These are phyloP conservation scores for Chionoecetes opilio DNA, from an alignment of 1,140 invertebrate genomes.

Conservation along the genomic window DNA sequence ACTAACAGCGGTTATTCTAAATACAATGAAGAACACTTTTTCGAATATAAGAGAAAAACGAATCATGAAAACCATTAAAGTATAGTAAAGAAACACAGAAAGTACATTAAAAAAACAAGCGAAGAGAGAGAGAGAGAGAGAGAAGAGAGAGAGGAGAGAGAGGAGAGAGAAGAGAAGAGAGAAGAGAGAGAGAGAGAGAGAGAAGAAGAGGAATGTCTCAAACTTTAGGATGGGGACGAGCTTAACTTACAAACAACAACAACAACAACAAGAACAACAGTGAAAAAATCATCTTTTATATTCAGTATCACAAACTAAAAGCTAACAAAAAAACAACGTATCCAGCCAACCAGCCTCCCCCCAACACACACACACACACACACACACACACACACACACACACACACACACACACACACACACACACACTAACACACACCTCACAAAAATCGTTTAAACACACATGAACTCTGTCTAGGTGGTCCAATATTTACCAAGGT, in stretches of 20 bases:
- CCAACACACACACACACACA: conserved; percentile 37
- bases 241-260: neutral
- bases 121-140: conserved; percentile 28
- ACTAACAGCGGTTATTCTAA: too few species aligned
- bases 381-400: conserved; percentile 64
- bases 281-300: conserved; percentile 25
- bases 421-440: conserved; percentile 70
- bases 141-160: neutral
- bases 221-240: neutral
- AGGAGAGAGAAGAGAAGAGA: neutral
- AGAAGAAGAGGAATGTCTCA: neutral
- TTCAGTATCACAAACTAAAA: too few species aligned
- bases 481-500: neutral
- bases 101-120: neutral
- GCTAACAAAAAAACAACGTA: too few species aligned
- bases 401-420: conserved; percentile 72
- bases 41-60: too few species aligned
- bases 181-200: neutral
- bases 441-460: conserved; percentile 33
- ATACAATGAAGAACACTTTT: too few species aligned
- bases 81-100: too few species aligned
- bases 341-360: neutral
- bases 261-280: neutral
- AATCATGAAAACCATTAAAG: too few species aligned
- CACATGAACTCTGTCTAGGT: conserved; percentile 1